Conservation (phyloP, 2,888 invertebrate species). For the Torymus tubicola region DNA sequence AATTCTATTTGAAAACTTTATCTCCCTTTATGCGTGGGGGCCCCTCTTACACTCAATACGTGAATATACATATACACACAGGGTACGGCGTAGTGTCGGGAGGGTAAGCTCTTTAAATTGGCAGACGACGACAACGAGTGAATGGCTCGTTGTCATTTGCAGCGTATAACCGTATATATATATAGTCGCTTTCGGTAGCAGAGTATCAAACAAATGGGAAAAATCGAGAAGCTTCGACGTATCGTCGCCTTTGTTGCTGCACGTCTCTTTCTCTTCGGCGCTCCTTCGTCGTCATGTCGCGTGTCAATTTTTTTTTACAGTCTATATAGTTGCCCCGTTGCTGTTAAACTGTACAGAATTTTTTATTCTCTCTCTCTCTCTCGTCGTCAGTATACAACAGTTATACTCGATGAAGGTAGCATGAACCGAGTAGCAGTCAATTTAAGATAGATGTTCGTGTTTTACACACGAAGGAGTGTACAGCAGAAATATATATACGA, state of each 20-base stretch:
- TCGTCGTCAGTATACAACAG: too few species aligned
- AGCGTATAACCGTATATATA: neutral
- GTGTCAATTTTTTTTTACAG: neutral
- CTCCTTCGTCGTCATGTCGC: neutral
- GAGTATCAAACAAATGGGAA: slow-evolving; percentile 11
- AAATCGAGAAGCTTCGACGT: neutral
- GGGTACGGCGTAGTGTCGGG: neutral
- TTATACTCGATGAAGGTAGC: too few species aligned
- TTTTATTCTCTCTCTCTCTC: too few species aligned
- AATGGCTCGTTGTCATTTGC: slow-evolving; percentile 48
- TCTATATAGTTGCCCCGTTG: too few species aligned
- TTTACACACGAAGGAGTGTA: too few species aligned
- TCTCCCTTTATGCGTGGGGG: neutral
- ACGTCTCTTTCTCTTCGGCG: neutral
- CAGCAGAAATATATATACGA: too few species aligned
- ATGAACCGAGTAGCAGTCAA: too few species aligned
- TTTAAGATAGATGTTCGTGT: too few species aligned
- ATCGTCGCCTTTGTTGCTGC: slow-evolving; percentile 2
- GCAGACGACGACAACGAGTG: slow-evolving; percentile 37
- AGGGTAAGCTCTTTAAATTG: slow-evolving; percentile 49
- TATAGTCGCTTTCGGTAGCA: slow-evolving; percentile 7
- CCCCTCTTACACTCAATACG: neutral
- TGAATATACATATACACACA: neutral
- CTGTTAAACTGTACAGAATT: too few species aligned
- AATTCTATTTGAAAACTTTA: slow-evolving; percentile 32